Conservation (phyloP, 2,888 invertebrate species). For the Aleiodes testaceus region DNA sequence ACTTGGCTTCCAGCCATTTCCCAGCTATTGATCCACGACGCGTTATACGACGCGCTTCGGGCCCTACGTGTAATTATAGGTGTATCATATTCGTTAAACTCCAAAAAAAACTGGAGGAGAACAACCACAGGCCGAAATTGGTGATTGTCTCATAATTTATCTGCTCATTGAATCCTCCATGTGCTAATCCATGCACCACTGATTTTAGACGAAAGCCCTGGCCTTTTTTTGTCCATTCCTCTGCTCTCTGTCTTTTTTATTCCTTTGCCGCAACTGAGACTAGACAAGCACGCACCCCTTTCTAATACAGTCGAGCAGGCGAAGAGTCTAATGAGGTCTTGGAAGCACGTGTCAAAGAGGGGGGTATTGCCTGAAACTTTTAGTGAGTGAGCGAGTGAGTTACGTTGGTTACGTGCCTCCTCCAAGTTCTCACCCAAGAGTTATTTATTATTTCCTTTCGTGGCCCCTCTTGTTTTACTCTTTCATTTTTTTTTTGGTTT, state of each 20-base stretch:
- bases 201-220: conserved; percentile 26
- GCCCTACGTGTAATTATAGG: conserved; percentile 69
- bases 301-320: conserved; percentile 13
- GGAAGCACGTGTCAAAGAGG: conserved; percentile 34
- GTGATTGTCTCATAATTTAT: conserved; percentile 14
- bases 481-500: not conserved
- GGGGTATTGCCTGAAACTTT: conserved; percentile 33
- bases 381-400: conserved; percentile 35
- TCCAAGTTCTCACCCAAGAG: conserved; percentile 1
- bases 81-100: conserved; percentile 58
- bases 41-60: conserved; percentile 64
- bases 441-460: conserved; percentile 23
- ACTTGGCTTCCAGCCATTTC: conserved; percentile 72
- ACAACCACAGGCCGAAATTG: not conserved
- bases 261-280: not conserved
- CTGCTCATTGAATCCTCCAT: conserved; percentile 36
- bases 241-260: conserved; percentile 2
- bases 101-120: not conserved
- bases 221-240: not conserved
- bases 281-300: conserved; percentile 37
- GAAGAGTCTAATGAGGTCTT: conserved; percentile 45
- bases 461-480: conserved; percentile 4
- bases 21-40: conserved; percentile 70
- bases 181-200: conserved; percentile 6
- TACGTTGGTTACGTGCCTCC: conserved; percentile 29